Evolutionary conservation across 2,797 vertebrate genomes (phyloP).

Genomic region (Chelonia mydas): DNA sequence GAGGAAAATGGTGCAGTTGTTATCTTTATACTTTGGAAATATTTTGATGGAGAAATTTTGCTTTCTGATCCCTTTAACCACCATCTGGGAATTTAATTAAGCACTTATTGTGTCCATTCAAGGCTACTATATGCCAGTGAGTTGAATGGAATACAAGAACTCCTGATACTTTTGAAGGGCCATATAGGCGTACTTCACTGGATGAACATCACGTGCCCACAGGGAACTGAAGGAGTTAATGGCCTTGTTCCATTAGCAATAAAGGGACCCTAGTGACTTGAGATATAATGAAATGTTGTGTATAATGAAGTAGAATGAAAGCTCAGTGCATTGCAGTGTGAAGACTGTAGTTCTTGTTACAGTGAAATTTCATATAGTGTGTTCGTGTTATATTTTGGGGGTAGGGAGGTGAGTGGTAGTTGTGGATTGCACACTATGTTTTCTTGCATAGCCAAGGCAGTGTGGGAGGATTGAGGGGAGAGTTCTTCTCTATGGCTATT

Average conservation of each 20-base stretch:
- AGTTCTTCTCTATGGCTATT: neutral
- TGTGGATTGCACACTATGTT: neutral
- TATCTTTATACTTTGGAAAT: neutral
- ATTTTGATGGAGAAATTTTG: neutral
- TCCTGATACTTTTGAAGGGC: slow-evolving; percentile 15
- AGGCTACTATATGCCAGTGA: neutral
- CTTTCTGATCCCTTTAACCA: neutral
- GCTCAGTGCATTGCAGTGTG: neutral
- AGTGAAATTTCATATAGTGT: neutral
- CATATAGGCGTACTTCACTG: neutral
- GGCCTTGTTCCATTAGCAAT: neutral
- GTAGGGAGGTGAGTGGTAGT: fast-evolving
- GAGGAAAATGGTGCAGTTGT: neutral
- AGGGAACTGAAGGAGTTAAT: neutral
- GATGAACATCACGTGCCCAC: neutral
- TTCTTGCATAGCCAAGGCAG: neutral
- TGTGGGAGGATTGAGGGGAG: neutral
- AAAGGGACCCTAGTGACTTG: neutral
- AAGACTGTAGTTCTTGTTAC: neutral
- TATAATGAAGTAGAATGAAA: neutral
- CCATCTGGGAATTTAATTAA: neutral
- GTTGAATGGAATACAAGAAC: neutral
- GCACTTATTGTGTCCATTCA: neutral
- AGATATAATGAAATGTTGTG: slow-evolving; percentile 7
- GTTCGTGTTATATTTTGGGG: neutral